Percentiles rank a stretch among this genome's conserved stretches.
Conservation (phyloP, 2,113 vertebrate genomes). For the human region GRCh38 chr13:75970501-75971000, state of each 20-base stretch:
- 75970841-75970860: background rate
- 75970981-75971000: background rate
- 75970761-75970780: background rate
- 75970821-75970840: background rate
- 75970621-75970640: background rate
- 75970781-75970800: background rate
- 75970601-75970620: background rate
- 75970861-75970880: background rate
- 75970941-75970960: background rate
- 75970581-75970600: background rate
- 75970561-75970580: background rate
- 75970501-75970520: background rate
- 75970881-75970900: slow-evolving; percentile 4
- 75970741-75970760: background rate
- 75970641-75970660: background rate
- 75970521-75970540: background rate
- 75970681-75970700: background rate
- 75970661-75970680: background rate
- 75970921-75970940: background rate
- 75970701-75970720: background rate
- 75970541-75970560: background rate
- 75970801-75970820: background rate
- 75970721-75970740: background rate
- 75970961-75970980: background rate
- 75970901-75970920: slow-evolving; percentile 46